Conservation (phyloP, 2,113 vertebrate genomes). For the Piliocolobus tephrosceles region DNA sequence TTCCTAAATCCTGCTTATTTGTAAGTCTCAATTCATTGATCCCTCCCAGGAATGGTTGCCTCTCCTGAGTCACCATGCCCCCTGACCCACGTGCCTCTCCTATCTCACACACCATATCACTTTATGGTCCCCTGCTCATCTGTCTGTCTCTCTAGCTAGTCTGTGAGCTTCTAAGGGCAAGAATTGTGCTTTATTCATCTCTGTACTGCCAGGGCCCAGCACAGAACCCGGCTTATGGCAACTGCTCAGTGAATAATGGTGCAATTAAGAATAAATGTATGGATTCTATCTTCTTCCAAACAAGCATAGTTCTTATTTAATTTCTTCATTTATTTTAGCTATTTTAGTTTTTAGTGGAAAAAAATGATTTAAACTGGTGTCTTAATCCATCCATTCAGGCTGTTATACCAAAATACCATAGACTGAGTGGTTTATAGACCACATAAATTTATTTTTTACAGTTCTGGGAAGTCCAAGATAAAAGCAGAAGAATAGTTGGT, state of each 20-base stretch:
- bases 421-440: background rate
- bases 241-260: background rate
- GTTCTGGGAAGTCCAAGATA: background rate
- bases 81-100: background rate
- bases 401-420: background rate
- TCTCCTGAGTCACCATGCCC: fast-evolving
- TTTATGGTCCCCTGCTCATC: too few relatives aligned
- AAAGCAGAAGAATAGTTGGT: background rate
- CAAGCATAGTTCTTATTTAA: background rate
- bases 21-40: background rate
- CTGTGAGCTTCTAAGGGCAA: background rate
- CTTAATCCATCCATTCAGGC: background rate
- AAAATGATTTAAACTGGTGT: background rate
- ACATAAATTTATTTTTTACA: background rate
- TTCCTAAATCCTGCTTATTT: background rate
- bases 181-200: background rate
- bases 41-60: background rate
- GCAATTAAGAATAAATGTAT: background rate
- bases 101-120: too few relatives aligned
- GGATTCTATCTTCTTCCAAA: background rate
- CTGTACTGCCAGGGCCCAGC: background rate
- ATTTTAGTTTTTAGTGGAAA: background rate
- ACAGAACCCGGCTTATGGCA: background rate
- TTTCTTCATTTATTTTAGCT: background rate
- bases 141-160: background rate